Percentiles rank a stretch among this genome's conserved stretches.
Evolutionary conservation across 2,888 invertebrate genomes (phyloP).

Genomic region (Danaus chrysippus): DNA sequence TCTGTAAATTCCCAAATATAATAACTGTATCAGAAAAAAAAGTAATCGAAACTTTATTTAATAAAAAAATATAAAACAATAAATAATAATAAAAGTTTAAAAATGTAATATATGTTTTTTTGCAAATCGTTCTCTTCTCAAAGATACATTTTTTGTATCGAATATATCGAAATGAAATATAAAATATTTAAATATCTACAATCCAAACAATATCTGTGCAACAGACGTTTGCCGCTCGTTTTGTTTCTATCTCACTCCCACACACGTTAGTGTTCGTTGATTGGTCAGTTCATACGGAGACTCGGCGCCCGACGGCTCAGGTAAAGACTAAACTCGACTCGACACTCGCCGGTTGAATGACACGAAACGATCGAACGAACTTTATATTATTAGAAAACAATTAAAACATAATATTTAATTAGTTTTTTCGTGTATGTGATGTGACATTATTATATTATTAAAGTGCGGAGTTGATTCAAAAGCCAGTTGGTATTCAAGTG

Average conservation of each 20-base stretch:
- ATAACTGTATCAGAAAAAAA: too few relatives aligned
- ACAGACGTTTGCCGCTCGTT: background rate
- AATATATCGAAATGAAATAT: too few relatives aligned
- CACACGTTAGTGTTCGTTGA: slow-evolving; percentile 22
- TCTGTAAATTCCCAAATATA: too few relatives aligned
- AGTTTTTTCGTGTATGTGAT: background rate
- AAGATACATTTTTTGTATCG: too few relatives aligned
- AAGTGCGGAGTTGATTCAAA: background rate
- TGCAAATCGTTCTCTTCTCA: too few relatives aligned
- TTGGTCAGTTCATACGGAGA: slow-evolving; percentile 23
- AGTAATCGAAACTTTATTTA: too few relatives aligned
- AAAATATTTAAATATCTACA: background rate
- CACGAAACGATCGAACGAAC: slow-evolving; percentile 75
- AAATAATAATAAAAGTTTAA: too few relatives aligned
- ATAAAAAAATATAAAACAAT: too few relatives aligned
- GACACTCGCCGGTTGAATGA: slow-evolving; percentile 62
- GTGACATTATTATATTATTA: background rate
- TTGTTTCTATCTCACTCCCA: slow-evolving; percentile 8
- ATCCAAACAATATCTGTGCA: slow-evolving; percentile 5
- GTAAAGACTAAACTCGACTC: slow-evolving; percentile 46
- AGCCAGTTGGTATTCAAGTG: background rate
- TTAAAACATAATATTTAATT: slow-evolving; percentile 4
- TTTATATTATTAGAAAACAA: slow-evolving; percentile 12
- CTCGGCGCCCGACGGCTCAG: slow-evolving; percentile 54
- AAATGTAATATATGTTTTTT: too few relatives aligned